Evolutionary conservation across 2,888 invertebrate genomes (phyloP).

Genomic region (Carpatolechia fugitivella): DNA sequence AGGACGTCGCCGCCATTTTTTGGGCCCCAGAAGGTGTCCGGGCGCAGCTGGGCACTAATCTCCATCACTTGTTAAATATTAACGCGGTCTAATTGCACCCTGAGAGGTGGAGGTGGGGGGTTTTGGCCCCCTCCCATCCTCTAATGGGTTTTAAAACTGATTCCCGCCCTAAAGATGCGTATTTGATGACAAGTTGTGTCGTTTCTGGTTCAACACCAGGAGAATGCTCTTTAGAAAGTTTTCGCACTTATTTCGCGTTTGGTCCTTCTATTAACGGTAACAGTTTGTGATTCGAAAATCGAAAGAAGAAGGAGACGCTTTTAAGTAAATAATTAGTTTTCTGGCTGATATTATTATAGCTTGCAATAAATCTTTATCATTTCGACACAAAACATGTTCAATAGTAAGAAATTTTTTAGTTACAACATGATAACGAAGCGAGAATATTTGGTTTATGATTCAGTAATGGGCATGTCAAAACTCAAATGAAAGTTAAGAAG

Average conservation of each 20-base stretch:
- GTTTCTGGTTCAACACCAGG: constrained; percentile 37
- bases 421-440: too few species aligned
- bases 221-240: constrained; percentile 24
- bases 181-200: constrained; percentile 77
- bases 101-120: constrained; percentile 12
- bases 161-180: constrained; percentile 75
- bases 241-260: constrained; percentile 9
- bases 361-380: too few species aligned
- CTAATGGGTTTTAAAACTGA: constrained; percentile 80
- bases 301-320: constrained; percentile 18
- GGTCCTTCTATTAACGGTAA: too few species aligned
- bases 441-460: too few species aligned
- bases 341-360: too few species aligned
- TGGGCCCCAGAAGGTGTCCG: constrained; percentile 19
- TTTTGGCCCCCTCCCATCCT: constrained; percentile 38
- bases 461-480: too few species aligned
- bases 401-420: too few species aligned
- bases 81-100: constrained; percentile 76
- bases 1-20: constrained; percentile 2
- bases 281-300: neutral
- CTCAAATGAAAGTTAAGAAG: too few species aligned
- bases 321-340: too few species aligned
- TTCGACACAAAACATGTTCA: too few species aligned
- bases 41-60: constrained; percentile 75
- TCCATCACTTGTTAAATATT: constrained; percentile 78